Percentiles rank a stretch among this genome's conserved stretches.
Evolutionary conservation across 2,113 vertebrate genomes (phyloP).

Genomic region (Pluvialis apricaria): DNA sequence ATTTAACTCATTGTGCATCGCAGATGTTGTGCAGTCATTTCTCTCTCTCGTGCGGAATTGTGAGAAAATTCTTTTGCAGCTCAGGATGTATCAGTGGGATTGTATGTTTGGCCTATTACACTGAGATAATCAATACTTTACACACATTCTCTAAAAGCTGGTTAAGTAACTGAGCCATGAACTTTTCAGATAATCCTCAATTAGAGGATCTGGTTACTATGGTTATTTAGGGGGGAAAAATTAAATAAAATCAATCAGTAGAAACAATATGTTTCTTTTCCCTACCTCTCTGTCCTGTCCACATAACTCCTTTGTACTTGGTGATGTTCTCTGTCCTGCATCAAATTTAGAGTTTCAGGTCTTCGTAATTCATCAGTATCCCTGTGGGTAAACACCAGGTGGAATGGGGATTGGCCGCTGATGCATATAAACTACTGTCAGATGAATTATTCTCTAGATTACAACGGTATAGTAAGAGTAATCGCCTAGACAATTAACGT

Average conservation of each 20-base stretch:
- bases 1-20: neutral
- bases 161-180: neutral
- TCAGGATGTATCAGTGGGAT: neutral
- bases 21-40: neutral
- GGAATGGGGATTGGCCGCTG: neutral
- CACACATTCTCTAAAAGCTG: neutral
- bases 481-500: neutral
- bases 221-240: neutral
- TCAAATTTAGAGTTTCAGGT: conserved; percentile 59
- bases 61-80: neutral
- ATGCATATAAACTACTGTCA: neutral
- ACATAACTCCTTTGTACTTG: conserved; percentile 44
- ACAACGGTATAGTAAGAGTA: neutral
- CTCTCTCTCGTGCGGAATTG: neutral
- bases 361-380: conserved; percentile 54
- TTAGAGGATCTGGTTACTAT: neutral
- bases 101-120: neutral
- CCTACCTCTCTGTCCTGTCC: conserved; percentile 56
- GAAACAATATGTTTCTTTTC: neutral
- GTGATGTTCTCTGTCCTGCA: conserved; percentile 57
- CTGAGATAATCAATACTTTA: neutral
- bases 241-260: neutral
- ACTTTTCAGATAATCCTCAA: neutral
- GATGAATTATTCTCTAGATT: neutral
- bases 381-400: conserved; percentile 43